phyloP scores from a whole-genome alignment of 2,888 invertebrate species.

The Herminia tarsipennalis region DNA sequence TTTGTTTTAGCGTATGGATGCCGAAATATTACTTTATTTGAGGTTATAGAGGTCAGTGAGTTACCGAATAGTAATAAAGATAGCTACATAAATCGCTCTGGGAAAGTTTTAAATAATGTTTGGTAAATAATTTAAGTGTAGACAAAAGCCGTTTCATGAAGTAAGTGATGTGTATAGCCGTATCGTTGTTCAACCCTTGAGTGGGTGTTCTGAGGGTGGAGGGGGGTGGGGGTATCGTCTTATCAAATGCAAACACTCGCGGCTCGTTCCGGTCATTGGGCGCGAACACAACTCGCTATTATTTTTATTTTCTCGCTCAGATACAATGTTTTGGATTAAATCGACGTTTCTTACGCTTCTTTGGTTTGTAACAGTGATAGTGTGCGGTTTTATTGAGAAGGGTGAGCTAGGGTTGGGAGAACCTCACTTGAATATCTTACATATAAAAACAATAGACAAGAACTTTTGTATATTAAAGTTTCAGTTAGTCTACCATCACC shows the following conservation, averaged over 20 bases:
- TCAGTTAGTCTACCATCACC: too few relatives aligned
- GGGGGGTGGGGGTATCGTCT: constrained; percentile 54
- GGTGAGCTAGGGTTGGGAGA: constrained; percentile 29
- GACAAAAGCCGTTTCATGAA: constrained; percentile 34
- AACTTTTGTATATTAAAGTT: background rate
- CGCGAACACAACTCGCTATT: constrained; percentile 65
- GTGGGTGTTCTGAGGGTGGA: constrained; percentile 28
- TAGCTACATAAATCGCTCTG: too few relatives aligned
- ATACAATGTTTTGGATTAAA: constrained; percentile 59
- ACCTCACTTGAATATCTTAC: constrained; percentile 28
- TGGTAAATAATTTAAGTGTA: constrained; percentile 25
- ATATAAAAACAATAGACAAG: constrained; percentile 14
- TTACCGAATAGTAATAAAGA: background rate
- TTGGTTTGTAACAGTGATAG: constrained; percentile 47
- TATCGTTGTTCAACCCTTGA: constrained; percentile 49
- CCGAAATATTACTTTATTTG: constrained; percentile 14
- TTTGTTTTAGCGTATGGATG: constrained; percentile 16
- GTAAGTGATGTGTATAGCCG: constrained; percentile 40
- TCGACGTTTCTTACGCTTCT: constrained; percentile 53
- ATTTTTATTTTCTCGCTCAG: constrained; percentile 73
- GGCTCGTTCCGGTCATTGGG: constrained; percentile 78
- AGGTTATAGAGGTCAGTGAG: background rate
- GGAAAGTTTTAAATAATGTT: background rate
- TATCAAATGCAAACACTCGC: constrained; percentile 83
- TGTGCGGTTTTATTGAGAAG: constrained; percentile 46